Base-by-base conservation (phyloP, 1,140 invertebrate species). In the Orchestia grillus region DNA sequence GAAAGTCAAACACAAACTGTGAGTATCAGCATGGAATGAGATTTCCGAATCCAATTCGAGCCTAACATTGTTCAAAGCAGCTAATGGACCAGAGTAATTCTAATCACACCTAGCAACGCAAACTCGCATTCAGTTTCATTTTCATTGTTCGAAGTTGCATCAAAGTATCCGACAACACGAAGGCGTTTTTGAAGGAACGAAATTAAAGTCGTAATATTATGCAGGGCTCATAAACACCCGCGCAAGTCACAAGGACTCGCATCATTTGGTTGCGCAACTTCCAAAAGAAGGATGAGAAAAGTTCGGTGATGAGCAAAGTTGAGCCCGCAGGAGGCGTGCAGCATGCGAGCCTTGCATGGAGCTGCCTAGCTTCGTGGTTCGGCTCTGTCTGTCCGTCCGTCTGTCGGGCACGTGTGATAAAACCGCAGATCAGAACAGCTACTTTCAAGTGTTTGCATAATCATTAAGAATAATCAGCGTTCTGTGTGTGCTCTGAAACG, bases 201-300 rank as follows among this genome's bases (percentile, higher is more conserved):
- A 36, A 90, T 90, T 90, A 90, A 44, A 90, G 88, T 44, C n/a
- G 15, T 42, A 44, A 90, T 90, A 90, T 90, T 90, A 90, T 90
- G 88, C 88, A 90, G 41, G 88, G 41, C 88, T 90, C 88, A 90
- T 90, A 90, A 90, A 90, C 88, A 90, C 88, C 88, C 88, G 41
- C 88, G 88, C 4, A 90, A 90, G 88, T 90, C 43, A 41, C 88
- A 42, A 90, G 88, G 88, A 90, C 88, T 90, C 43, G 88, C 88
- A 90, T 90, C 88, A 90, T 90, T 90, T 44, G 88, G 88, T 41
- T 42, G 88, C 88, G n/a, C 6, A 90, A 90, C 88, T 90, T 90
- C 88, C 88, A 16, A 90, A 90, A 90, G 88, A 90, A 90, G 88
- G 88, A 90, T 44, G 41, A 90, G 88, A 42, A 44, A 90, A 90